Evolutionary conservation across 2,113 vertebrate genomes (phyloP).

Genomic region (Erythrocebus patas): DNA sequence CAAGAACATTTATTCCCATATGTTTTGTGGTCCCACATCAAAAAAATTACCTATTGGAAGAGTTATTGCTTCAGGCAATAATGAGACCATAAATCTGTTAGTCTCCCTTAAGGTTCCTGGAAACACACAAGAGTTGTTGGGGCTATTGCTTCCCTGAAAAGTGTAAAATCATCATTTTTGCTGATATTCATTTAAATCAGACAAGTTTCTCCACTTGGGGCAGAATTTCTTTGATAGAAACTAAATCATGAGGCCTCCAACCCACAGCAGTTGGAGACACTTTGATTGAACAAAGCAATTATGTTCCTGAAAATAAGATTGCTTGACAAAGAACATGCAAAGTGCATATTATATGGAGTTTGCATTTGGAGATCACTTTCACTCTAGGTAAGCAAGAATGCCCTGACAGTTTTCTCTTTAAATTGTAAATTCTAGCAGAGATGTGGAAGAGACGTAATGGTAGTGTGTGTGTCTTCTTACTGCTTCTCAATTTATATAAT

Average conservation of each 20-base stretch:
- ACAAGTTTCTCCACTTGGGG: conserved; percentile 48
- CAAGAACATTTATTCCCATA: conserved; percentile 65
- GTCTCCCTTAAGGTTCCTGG: conserved; percentile 55
- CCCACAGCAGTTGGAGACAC: conserved; percentile 32
- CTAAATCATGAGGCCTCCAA: conserved; percentile 49
- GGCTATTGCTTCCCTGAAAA: conserved; percentile 46
- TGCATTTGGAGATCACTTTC: conserved; percentile 13
- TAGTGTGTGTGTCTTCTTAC: not conserved
- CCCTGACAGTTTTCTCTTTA: not conserved
- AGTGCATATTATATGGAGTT: not conserved
- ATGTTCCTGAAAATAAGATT: conserved; percentile 37
- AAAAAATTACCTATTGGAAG: conserved; percentile 74
- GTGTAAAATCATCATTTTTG: conserved; percentile 70
- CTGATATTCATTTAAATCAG: conserved; percentile 60
- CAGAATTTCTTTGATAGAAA: conserved; percentile 63
- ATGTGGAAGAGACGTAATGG: not conserved
- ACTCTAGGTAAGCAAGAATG: not conserved
- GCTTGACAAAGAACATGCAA: conserved; percentile 41
- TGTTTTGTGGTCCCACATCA: conserved; percentile 50
- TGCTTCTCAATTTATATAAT: not conserved
- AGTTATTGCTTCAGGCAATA: conserved; percentile 74
- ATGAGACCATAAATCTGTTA: conserved; percentile 78
- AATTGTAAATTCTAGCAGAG: not conserved
- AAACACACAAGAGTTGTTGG: conserved; percentile 26
- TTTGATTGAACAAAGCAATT: conserved; percentile 68